Conservation (phyloP, 2,113 vertebrate genomes). For the Tragelaphus scriptus region DNA sequence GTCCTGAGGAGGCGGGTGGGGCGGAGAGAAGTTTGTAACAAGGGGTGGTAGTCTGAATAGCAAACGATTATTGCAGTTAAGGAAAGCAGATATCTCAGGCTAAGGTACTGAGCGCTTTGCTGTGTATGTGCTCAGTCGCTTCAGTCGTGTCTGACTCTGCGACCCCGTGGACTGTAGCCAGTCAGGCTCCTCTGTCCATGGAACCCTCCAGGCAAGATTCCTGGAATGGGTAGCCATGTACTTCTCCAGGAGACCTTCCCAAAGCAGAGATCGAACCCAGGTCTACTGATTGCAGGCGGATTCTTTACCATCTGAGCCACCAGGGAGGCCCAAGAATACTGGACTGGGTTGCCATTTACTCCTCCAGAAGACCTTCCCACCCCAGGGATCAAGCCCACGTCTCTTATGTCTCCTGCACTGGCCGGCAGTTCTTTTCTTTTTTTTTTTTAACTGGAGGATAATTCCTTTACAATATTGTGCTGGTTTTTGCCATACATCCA, state of each 20-base stretch:
- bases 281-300: not conserved
- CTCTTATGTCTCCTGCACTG: not conserved
- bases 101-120: rapidly evolving
- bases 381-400: not conserved
- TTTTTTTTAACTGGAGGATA: not conserved
- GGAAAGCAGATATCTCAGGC: rapidly evolving
- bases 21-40: not conserved
- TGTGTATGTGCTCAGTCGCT: rapidly evolving
- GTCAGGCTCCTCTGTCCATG: not conserved
- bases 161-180: not conserved
- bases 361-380: not conserved
- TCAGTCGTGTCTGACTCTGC: not conserved
- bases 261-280: no score
- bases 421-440: not conserved
- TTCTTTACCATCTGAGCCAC: not conserved
- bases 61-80: not conserved
- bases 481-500: not conserved
- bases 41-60: not conserved
- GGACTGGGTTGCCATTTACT: not conserved
- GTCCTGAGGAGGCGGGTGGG: not conserved
- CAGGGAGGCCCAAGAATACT: not conserved
- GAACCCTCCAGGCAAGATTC: not conserved
- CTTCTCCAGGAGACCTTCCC: not conserved
- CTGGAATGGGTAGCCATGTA: not conserved
- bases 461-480: not conserved